These are phyloP conservation scores for Xenentodon cancila DNA, from an alignment of 2,797 vertebrate genomes.

Conservation along the genomic window DNA sequence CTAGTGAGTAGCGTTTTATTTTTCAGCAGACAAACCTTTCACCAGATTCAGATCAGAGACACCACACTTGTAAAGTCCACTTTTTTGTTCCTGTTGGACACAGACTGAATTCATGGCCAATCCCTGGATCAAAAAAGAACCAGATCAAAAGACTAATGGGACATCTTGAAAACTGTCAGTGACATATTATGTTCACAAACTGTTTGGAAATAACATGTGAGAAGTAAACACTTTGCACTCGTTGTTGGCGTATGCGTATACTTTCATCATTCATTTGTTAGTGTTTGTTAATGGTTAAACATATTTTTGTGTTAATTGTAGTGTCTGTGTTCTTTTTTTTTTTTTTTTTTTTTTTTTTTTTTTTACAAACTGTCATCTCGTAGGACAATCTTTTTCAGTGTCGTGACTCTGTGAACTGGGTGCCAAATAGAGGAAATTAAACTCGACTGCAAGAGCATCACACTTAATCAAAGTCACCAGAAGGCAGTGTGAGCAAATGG, in stretches of 20 bases:
- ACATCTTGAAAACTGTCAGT: constrained; percentile 44
- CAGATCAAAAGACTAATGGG: constrained; percentile 29
- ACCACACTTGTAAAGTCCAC: constrained; percentile 28
- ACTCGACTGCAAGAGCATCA: constrained; percentile 32
- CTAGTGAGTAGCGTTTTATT: constrained; percentile 1
- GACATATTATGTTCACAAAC: constrained; percentile 55
- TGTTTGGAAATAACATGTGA: constrained; percentile 64
- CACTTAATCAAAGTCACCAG: constrained; percentile 53
- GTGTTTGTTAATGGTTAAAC: no score
- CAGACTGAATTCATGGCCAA: constrained; percentile 47
- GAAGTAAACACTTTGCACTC: constrained; percentile 76
- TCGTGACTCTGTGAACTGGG: constrained; percentile 25
- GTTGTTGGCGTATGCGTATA: constrained; percentile 24
- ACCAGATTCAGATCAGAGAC: constrained; percentile 22
- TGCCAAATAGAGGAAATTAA: constrained; percentile 49
- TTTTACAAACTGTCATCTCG: constrained; percentile 17
- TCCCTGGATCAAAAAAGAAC: constrained; percentile 34
- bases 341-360: no score
- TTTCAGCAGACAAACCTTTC: constrained; percentile 16
- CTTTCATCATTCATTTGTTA: constrained; percentile 21
- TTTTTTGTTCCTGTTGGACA: constrained; percentile 52
- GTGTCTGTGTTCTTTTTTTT: constrained; percentile 17
- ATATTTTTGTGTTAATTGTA: constrained; percentile 13
- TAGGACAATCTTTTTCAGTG: constrained; percentile 25
- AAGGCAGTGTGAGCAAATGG: constrained; percentile 31